A percentile compares a stretch with the other conserved stretches of the same genome.
Conservation (phyloP, 2,797 vertebrate species). For the Pagetopsis macropterus region DNA sequence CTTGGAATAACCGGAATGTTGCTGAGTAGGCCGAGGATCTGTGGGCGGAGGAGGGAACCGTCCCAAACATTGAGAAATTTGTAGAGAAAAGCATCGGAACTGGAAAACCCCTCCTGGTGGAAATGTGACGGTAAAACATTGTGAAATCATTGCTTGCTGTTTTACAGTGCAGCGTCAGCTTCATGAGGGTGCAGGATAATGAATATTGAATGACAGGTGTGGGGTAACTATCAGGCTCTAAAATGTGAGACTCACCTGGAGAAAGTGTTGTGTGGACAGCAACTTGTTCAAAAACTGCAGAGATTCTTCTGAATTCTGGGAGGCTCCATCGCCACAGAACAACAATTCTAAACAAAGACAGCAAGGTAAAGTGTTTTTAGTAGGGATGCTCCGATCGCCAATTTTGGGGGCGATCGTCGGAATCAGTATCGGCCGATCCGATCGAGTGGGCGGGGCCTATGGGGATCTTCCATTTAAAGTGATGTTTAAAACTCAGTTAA, state of each 20-base stretch:
- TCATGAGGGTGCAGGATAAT: not conserved
- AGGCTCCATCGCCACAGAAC: constrained; percentile 81
- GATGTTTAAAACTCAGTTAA: no score
- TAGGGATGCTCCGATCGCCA: no score
- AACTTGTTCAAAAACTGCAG: constrained; percentile 84
- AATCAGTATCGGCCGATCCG: no score
- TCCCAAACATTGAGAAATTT: constrained; percentile 93
- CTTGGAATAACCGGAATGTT: constrained; percentile 88
- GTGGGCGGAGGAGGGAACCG: constrained; percentile 83
- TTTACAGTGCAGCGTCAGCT: not conserved
- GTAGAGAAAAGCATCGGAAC: constrained; percentile 91
- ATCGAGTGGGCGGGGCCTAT: no score
- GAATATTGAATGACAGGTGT: not conserved
- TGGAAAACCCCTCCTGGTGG: constrained; percentile 91
- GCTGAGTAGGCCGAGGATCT: constrained; percentile 89
- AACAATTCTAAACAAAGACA: constrained; percentile 84
- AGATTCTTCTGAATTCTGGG: constrained; percentile 80
- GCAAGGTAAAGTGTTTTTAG: constrained; percentile 10
- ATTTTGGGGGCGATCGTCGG: no score
- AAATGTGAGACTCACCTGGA: constrained; percentile 85
- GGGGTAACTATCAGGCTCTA: not conserved
- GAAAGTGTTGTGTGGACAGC: constrained; percentile 88
- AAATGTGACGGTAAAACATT: constrained; percentile 11
- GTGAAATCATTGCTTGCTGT: constrained; percentile 12
- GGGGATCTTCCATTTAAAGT: no score